Evolutionary conservation across 2,888 invertebrate genomes (phyloP), one percentile per base, ranked within the genome.

Genomic region (Antheraea yamamai): DNA sequence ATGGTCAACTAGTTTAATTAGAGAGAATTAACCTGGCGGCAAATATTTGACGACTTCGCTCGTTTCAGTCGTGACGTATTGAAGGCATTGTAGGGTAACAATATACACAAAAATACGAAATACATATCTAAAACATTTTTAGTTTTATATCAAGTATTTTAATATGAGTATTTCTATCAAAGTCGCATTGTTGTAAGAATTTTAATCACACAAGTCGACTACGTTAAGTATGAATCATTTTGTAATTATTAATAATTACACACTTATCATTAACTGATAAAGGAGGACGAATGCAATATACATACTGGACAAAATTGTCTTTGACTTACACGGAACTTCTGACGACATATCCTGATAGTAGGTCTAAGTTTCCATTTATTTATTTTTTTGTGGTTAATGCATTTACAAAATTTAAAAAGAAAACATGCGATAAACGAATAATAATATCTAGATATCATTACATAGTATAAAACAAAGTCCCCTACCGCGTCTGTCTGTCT

Each of bases 1-100:
- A 70, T 39, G 39, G 70, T 23, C 70, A 70, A 70, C 70, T 70
- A 70, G 70, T 70, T 39, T 39, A 70, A 70, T 70, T 35, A 39
- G 39, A 70, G 39, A 39, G 20, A 70, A 39, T 70, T 39, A 70
- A 70, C 70, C 70, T 70, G 39, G n/a, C 39, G 20, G 70, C 70
- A 70, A 70, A 70, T 70, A 70, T 73, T 73, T 73, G 47, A 20
- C 30, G 61, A 73, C 39, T 30, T 64, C 35, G 64, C 61, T 64
- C 73, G 39, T 39, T 58, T 26, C 58, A 52, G 35, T 12, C n/a
- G 70, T 66, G 64, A 66, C 30, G 64, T 26, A 66, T 66, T 30
- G 18, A 30, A 30, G 30, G 64, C 30, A 66, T 10, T 26, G 14
- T 26, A 26, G 64, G 23, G 64, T 26, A 23, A 64, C 10, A 66